Evolutionary conservation across 2,113 vertebrate genomes (phyloP).

Genomic region (Pelecanoides urinatrix): DNA sequence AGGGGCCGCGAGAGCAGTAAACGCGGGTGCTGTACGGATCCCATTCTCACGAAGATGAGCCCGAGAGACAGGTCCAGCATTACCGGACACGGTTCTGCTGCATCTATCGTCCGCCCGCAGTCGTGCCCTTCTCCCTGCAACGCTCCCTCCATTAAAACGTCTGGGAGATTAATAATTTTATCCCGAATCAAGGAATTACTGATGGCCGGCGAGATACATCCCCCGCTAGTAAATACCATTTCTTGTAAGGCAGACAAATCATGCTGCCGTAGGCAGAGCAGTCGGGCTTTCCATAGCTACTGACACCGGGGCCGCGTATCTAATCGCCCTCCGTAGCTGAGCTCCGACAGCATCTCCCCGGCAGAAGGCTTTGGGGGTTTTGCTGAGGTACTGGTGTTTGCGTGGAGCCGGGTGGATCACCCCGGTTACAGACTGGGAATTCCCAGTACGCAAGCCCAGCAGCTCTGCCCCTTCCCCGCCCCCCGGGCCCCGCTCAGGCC

Average conservation of each 20-base stretch:
- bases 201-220: not conserved
- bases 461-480: not conserved
- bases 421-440: not conserved
- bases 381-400: not conserved
- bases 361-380: not conserved
- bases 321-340: rapidly evolving
- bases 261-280: not conserved
- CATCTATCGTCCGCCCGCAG: rapidly evolving
- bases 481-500: not conserved
- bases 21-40: not conserved
- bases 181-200: not conserved
- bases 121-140: not conserved
- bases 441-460: not conserved
- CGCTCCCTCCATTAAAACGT: not conserved
- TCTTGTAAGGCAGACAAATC: not conserved
- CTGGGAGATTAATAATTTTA: not conserved
- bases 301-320: rapidly evolving
- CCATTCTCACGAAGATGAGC: not conserved
- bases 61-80: not conserved
- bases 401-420: not conserved
- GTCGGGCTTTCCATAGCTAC: rapidly evolving
- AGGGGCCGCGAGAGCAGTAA: not conserved
- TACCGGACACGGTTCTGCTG: not conserved
- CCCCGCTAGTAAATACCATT: not conserved
- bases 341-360: rapidly evolving